Percentiles rank a stretch among this genome's conserved stretches.
These are phyloP conservation scores for Cryptosula pallasiana DNA, from an alignment of 2,888 invertebrate genomes.

Conservation along the genomic window DNA sequence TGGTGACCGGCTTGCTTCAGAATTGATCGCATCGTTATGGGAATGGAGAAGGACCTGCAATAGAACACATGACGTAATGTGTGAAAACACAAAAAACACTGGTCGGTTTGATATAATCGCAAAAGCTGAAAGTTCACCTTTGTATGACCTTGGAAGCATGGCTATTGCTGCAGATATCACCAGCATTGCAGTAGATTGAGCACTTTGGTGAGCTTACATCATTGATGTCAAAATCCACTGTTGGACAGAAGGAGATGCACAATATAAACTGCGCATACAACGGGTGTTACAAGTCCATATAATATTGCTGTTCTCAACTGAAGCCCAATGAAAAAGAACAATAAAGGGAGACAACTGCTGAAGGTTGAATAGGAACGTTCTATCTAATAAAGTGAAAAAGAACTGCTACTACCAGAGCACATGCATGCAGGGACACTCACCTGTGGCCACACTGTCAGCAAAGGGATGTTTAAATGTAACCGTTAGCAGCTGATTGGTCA, in stretches of 20 bases:
- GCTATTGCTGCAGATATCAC: conserved; percentile 55
- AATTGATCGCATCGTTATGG: conserved; percentile 78
- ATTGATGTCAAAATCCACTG: conserved; percentile 17
- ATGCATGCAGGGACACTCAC: too few relatives aligned
- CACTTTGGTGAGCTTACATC: background rate
- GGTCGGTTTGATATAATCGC: background rate
- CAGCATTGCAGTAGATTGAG: conserved; percentile 33
- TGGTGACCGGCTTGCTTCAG: conserved; percentile 58
- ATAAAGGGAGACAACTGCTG: too few relatives aligned
- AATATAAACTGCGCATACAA: too few relatives aligned
- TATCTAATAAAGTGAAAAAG: too few relatives aligned
- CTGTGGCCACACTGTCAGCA: conserved; percentile 84
- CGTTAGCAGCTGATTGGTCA: conserved; percentile 82
- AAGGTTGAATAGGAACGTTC: too few relatives aligned
- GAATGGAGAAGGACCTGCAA: conserved; percentile 77
- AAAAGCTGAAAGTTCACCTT: conserved; percentile 54
- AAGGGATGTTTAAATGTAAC: conserved; percentile 86
- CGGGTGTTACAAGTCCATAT: too few relatives aligned
- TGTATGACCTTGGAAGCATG: conserved; percentile 65
- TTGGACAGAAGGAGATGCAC: background rate
- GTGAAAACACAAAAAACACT: background rate
- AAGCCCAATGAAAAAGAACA: too few relatives aligned
- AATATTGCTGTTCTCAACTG: too few relatives aligned
- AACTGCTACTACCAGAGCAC: too few relatives aligned
- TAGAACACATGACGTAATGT: background rate